These are phyloP conservation scores for Labrus mixtus DNA, from an alignment of 2,113 vertebrate genomes.

Conservation along the genomic window DNA sequence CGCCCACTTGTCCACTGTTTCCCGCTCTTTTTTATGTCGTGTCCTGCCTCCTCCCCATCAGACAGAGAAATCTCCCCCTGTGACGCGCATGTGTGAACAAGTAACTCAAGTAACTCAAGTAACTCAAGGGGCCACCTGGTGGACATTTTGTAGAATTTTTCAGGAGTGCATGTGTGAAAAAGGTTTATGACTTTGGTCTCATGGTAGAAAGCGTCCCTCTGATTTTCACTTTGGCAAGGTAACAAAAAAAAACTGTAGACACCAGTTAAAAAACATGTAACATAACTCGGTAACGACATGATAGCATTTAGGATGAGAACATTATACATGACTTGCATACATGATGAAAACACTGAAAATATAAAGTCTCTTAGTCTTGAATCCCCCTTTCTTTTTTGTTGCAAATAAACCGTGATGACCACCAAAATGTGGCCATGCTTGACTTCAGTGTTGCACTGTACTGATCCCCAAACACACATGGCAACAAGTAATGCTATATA, in stretches of 20 bases:
- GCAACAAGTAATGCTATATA: slow-evolving; percentile 14
- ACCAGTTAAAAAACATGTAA: slow-evolving; percentile 30
- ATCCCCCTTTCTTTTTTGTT: background rate
- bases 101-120: too few species aligned
- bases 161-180: background rate
- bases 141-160: too few species aligned
- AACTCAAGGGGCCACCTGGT: too few species aligned
- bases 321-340: slow-evolving; percentile 55
- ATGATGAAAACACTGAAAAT: slow-evolving; percentile 43
- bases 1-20: too few species aligned
- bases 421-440: slow-evolving; percentile 30
- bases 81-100: too few species aligned
- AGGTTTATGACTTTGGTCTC: background rate
- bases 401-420: slow-evolving; percentile 22
- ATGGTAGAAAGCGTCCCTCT: background rate
- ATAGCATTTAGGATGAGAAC: slow-evolving; percentile 24
- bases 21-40: too few species aligned
- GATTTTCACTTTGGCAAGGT: slow-evolving; percentile 28
- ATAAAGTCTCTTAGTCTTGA: slow-evolving; percentile 1
- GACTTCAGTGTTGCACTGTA: slow-evolving; percentile 49
- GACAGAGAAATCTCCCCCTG: too few species aligned
- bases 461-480: background rate
- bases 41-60: too few species aligned
- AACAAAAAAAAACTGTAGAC: slow-evolving; percentile 20
- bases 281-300: slow-evolving; percentile 26